These are phyloP conservation scores for Eptesicus fuscus DNA, from an alignment of 2,113 vertebrate genomes.

Conservation along the genomic window DNA sequence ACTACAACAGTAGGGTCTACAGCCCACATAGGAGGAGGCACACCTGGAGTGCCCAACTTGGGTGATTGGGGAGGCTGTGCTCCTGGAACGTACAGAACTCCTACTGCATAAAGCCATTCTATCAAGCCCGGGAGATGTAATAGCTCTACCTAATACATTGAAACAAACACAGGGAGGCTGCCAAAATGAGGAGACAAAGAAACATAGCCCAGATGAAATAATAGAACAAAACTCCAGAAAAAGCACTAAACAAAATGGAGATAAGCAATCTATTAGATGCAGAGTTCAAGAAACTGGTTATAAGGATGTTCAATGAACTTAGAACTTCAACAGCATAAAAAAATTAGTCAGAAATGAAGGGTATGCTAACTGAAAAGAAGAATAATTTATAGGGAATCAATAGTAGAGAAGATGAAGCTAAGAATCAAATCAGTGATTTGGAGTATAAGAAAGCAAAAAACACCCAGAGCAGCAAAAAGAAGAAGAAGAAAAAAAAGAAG, in stretches of 20 bases:
- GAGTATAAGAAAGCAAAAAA: not conserved
- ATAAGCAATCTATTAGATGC: not conserved
- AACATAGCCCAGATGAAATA: too few relatives aligned
- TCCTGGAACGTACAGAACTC: too few relatives aligned
- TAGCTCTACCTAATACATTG: not conserved
- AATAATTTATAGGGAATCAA: not conserved
- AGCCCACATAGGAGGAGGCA: not conserved
- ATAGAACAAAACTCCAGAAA: not conserved
- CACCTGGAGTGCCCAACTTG: not conserved
- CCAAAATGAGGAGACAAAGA: too few relatives aligned
- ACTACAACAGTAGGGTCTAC: not conserved
- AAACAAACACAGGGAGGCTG: not conserved
- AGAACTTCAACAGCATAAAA: too few relatives aligned
- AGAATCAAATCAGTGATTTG: not conserved
- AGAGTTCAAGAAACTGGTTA: not conserved
- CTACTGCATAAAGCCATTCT: not conserved
- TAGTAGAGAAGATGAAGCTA: not conserved
- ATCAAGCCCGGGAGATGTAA: not conserved
- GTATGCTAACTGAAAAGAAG: not conserved
- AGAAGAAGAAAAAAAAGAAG: not conserved
- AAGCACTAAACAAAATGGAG: not conserved
- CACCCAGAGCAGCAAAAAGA: not conserved
- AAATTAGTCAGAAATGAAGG: not conserved
- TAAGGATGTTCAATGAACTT: not conserved
- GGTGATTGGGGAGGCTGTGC: not conserved